Conservation (phyloP, 2,113 vertebrate species). For the Phyllostomus discolor region DNA sequence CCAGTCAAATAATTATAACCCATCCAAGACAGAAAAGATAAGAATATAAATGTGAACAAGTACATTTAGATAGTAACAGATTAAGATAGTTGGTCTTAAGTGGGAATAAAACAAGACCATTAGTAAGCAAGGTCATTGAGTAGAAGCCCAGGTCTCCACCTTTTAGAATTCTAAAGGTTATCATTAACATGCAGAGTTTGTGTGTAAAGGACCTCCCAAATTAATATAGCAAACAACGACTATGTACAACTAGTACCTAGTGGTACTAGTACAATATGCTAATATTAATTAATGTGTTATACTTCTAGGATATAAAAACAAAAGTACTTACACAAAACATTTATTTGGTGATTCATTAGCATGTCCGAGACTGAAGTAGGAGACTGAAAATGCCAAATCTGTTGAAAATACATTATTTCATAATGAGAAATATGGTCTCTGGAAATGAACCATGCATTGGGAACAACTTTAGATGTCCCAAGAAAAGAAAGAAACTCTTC, state of each 20-base stretch:
- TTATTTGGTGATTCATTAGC: background rate
- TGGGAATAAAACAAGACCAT: background rate
- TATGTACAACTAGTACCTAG: background rate
- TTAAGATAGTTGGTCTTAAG: background rate
- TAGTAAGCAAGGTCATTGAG: background rate
- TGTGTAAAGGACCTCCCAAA: background rate
- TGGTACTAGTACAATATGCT: background rate
- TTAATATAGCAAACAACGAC: background rate
- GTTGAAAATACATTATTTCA: background rate
- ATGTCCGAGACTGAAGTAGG: background rate
- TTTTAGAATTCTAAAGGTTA: background rate
- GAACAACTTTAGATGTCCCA: background rate
- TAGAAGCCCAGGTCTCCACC: background rate
- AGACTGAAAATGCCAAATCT: background rate
- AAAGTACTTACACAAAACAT: background rate
- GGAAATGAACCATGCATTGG: background rate
- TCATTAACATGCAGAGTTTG: background rate
- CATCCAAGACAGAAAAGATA: background rate
- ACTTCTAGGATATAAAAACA: background rate
- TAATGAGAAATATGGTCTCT: background rate
- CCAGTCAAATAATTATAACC: background rate
- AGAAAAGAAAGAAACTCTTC: background rate
- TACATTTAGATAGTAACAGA: background rate
- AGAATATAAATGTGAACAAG: background rate
- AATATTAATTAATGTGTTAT: background rate